Base-by-base conservation (phyloP, 2,888 invertebrate species). In the Rosalia funebris region DNA sequence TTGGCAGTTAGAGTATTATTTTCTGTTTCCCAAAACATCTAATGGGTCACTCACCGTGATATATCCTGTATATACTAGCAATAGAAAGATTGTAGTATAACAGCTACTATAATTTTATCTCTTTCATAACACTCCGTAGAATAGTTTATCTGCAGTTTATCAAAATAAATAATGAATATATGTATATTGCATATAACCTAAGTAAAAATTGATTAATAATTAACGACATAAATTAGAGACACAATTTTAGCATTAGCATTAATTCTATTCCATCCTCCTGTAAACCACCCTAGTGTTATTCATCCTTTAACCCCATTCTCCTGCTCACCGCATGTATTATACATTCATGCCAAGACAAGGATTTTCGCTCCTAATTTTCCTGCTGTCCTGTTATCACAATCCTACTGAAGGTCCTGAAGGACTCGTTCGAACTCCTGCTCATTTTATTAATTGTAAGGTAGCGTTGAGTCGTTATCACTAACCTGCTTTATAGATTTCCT, bases 181-280 rank as follows among this genome's bases (percentile, higher is more conserved):
- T n/a, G n/a, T 25, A 25, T 25, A 3, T 25, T 7, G 25, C 25
- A 3, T 25, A 25, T 7, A 25, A 25, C 25, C 25, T 7, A 7
- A 25, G 7, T 25, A 25, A 25, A 25, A 25, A 25, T 65, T 60
- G 60, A 57, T 66, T 69, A 64, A 69, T 71, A 69, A 71, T 72
- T 67, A 67, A 63, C 54, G 61, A 68, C 68, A 70, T 71, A 75
- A 75, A 76, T 73, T 73, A 73, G 69, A 73, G 73, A 74, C 75
- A 74, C 71, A 74, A 75, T 75, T 75, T 72, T 67, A 72, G 71
- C 74, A 76, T 74, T 74, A 74, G 71, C 71, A 70, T 71, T 72
- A 71, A 68, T 68, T 63, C 66, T 63, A 63, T 60, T 58, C 54
- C 57, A 17, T 52, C 25, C 25, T 25, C 25, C 25, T 47, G 42